Conservation (phyloP, 2,888 invertebrate genomes). For the Agrypnus murinus region DNA sequence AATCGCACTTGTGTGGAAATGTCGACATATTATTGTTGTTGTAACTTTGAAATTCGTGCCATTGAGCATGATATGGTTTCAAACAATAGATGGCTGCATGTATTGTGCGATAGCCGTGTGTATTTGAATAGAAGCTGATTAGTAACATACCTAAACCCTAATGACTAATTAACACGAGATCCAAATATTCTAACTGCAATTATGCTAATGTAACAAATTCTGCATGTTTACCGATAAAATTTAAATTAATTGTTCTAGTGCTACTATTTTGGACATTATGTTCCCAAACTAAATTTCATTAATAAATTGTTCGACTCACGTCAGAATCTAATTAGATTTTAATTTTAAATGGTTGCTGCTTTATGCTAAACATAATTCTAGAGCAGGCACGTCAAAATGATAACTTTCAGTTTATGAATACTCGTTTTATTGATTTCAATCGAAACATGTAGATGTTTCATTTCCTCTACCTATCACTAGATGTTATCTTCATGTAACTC, state of each 20-base stretch:
- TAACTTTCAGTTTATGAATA: too few species aligned
- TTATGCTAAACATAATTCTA: too few species aligned
- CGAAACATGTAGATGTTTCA: too few species aligned
- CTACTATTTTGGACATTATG: too few species aligned
- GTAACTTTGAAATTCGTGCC: slow-evolving; percentile 38
- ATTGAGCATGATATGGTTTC: slow-evolving; percentile 33
- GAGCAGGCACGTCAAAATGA: too few species aligned
- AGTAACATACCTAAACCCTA: slow-evolving; percentile 30
- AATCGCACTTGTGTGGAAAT: slow-evolving; percentile 34
- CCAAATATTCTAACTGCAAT: slow-evolving; percentile 7
- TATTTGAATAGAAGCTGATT: slow-evolving; percentile 41
- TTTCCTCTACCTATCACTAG: too few species aligned
- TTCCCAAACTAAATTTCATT: too few species aligned
- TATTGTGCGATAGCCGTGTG: slow-evolving; percentile 26
- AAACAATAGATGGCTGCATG: slow-evolving; percentile 38
- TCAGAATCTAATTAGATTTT: too few species aligned
- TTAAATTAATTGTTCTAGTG: slow-evolving; percentile 8
- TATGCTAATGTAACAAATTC: slow-evolving; percentile 1
- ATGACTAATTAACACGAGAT: slow-evolving; percentile 39
- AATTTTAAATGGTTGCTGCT: too few species aligned
- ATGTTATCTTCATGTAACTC: too few species aligned
- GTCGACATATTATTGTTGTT: slow-evolving; percentile 39
- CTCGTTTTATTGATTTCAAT: too few species aligned
- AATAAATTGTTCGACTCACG: too few species aligned
- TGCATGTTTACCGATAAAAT: background rate